phyloP scores from a whole-genome alignment of 2,888 invertebrate genomes.

The Lasioglossum marginatum region DNA sequence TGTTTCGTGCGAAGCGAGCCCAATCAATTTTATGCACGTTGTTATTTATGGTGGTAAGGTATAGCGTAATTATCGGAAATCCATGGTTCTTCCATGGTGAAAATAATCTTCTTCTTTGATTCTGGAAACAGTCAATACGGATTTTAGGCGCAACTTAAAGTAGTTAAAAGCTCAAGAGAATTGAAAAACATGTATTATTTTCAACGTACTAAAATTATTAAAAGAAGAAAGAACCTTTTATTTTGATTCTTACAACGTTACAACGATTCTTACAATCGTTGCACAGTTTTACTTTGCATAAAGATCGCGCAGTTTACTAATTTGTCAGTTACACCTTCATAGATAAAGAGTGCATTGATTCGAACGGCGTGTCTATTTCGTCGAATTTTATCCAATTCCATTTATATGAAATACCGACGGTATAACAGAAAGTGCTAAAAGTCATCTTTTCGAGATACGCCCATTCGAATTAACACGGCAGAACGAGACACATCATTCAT shows the following conservation, averaged over 20 bases:
- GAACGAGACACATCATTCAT: not conserved
- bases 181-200: not conserved
- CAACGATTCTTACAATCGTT: not conserved
- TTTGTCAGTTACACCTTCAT: not conserved
- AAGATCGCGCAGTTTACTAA: not conserved
- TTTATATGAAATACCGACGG: not conserved
- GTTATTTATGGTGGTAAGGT: not conserved
- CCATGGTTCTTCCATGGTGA: not conserved
- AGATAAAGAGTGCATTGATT: not conserved
- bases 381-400: not conserved
- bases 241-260: too few species aligned
- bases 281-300: not conserved
- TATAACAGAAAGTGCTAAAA: not conserved
- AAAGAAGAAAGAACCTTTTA: not conserved
- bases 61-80: not conserved
- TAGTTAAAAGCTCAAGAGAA: not conserved
- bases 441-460: not conserved
- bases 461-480: constrained; percentile 15
- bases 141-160: not conserved
- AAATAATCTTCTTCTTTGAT: not conserved
- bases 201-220: not conserved
- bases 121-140: not conserved
- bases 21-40: not conserved
- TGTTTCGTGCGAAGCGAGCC: not conserved
- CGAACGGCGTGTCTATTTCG: not conserved